A percentile compares a stretch with the other conserved stretches of the same genome.
Conservation (phyloP, 2,113 vertebrate species). For the Oceanites oceanicus region DNA sequence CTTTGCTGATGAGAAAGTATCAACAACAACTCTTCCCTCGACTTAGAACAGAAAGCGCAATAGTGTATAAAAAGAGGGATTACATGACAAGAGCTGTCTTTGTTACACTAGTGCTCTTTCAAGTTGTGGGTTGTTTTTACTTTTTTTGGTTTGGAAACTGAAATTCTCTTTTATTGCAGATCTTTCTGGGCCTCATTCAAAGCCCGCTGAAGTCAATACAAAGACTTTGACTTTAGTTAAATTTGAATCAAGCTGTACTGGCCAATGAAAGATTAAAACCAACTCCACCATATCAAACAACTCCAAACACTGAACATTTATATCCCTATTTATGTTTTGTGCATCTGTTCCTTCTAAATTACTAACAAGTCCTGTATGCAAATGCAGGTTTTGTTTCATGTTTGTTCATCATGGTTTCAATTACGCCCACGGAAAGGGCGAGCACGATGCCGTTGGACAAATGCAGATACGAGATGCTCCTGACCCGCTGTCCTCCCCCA, state of each 20-base stretch:
- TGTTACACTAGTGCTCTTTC: not conserved
- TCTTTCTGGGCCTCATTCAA: not conserved
- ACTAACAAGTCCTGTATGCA: not conserved
- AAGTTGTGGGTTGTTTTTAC: not conserved
- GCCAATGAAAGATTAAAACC: not conserved
- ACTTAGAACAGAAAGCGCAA: not conserved
- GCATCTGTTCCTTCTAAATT: not conserved
- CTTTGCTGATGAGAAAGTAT: not conserved
- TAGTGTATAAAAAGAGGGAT: not conserved
- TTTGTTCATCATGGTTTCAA: not conserved
- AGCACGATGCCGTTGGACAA: accelerated
- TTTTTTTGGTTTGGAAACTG: not conserved
- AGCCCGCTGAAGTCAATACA: not conserved
- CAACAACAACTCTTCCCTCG: not conserved
- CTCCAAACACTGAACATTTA: not conserved
- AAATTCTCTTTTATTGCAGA: not conserved
- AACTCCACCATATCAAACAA: not conserved
- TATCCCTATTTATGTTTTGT: not conserved
- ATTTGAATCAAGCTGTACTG: not conserved
- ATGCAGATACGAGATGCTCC: accelerated
- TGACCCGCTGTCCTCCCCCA: not conserved
- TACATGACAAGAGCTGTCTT: not conserved
- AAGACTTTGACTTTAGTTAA: not conserved
- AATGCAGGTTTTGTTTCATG: not conserved
- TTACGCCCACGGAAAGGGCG: accelerated